These are phyloP conservation scores for Ephydatia muelleri DNA, from an alignment of 37 sponge, comb jelly and placozoan genomes.

Conservation along the genomic window DNA sequence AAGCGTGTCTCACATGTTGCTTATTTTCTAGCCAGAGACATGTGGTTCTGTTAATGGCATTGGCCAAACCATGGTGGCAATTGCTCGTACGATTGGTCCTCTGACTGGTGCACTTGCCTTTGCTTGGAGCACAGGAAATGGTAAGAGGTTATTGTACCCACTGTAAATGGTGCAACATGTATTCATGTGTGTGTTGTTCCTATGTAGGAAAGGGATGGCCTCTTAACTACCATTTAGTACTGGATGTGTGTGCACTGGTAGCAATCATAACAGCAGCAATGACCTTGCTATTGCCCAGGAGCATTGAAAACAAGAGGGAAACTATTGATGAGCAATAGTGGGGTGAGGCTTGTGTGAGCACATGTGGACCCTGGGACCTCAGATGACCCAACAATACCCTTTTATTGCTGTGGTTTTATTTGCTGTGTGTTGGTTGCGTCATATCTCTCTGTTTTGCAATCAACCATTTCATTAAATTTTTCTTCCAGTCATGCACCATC, in stretches of 20 bases:
- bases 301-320: conserved; percentile 68
- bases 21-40: conserved; percentile 34
- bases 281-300: conserved; percentile 55
- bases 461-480: too few species aligned
- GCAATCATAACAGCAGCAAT: conserved; percentile 18
- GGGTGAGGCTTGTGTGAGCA: background rate
- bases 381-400: too few species aligned
- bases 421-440: too few species aligned
- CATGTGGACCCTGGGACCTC: too few species aligned
- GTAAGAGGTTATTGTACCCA: background rate
- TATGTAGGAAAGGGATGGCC: conserved; percentile 70
- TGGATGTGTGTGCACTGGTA: conserved; percentile 41
- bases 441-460: too few species aligned
- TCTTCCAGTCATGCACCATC: too few species aligned
- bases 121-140: conserved; percentile 83
- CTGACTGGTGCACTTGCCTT: conserved; percentile 60
- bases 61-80: conserved; percentile 65
- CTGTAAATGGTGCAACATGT: background rate
- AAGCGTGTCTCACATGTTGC: too few species aligned
- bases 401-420: too few species aligned
- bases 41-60: conserved; percentile 78
- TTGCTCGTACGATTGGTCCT: conserved; percentile 66
- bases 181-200: background rate
- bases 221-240: conserved; percentile 79
- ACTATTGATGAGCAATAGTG: background rate